These are phyloP conservation scores for Caradrina kadenii DNA, from an alignment of 2,888 invertebrate species.

Conservation along the genomic window DNA sequence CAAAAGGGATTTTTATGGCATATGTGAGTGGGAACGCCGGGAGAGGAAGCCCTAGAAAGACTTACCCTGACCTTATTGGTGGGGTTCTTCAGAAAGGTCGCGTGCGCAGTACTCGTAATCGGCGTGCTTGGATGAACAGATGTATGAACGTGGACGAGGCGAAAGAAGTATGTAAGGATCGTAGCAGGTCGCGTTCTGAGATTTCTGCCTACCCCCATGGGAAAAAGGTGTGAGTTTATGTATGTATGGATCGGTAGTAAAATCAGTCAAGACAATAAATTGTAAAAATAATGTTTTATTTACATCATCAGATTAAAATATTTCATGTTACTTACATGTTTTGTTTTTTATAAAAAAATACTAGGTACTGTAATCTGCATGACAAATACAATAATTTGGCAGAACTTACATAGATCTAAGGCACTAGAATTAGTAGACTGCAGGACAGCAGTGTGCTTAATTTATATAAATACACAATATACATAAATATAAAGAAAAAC, in stretches of 20 bases:
- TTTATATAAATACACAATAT: slow-evolving; percentile 14
- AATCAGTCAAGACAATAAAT: slow-evolving; percentile 7
- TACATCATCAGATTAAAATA: slow-evolving; percentile 62
- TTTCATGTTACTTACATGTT: slow-evolving; percentile 38
- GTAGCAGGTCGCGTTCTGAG: no score
- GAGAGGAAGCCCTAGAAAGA: no score
- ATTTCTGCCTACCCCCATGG: no score
- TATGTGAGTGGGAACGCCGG: no score
- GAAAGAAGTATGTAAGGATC: no score
- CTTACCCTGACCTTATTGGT: no score
- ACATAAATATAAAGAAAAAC: slow-evolving; percentile 10
- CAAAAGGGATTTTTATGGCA: no score
- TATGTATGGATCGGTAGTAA: neutral
- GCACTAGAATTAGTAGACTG: slow-evolving; percentile 37
- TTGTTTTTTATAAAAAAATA: slow-evolving; percentile 44
- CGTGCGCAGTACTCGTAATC: no score
- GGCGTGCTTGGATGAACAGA: no score
- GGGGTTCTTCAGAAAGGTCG: no score
- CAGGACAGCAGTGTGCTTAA: slow-evolving; percentile 22
- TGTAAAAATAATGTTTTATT: slow-evolving; percentile 67
- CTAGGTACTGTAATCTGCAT: slow-evolving; percentile 38
- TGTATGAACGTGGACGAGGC: no score
- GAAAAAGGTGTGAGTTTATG: no score
- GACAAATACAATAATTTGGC: slow-evolving; percentile 48
- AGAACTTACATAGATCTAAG: slow-evolving; percentile 43